Evolutionary conservation across 2,113 vertebrate genomes (phyloP).

Genomic region (Aegithalos caudatus): DNA sequence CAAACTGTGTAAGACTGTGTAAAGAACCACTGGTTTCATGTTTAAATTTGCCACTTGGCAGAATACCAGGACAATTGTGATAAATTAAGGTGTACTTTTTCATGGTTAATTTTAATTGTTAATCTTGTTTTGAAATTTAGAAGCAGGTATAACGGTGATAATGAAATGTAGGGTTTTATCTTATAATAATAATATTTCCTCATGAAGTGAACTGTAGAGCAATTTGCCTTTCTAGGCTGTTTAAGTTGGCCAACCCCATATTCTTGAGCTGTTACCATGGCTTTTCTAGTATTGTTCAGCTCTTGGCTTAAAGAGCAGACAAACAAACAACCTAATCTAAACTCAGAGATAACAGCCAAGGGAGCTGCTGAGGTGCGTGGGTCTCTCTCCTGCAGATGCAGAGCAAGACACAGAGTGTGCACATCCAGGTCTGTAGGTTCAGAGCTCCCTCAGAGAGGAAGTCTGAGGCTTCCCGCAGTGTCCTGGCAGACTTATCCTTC

Average conservation of each 20-base stretch:
- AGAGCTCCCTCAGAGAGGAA: constrained; percentile 30
- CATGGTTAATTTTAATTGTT: background rate
- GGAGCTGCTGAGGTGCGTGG: fast-evolving
- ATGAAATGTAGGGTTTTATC: background rate
- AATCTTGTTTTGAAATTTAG: background rate
- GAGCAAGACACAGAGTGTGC: background rate
- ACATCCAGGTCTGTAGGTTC: background rate
- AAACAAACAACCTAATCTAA: background rate
- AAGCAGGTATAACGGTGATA: background rate
- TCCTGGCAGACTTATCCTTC: constrained; percentile 6
- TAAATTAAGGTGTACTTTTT: background rate
- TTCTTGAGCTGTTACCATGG: background rate
- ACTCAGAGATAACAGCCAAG: background rate
- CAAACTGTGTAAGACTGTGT: background rate
- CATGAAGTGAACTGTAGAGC: background rate
- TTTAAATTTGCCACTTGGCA: background rate
- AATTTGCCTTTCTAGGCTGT: background rate
- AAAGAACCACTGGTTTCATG: background rate
- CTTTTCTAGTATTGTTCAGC: background rate
- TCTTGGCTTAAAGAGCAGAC: background rate
- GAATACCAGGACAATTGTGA: background rate
- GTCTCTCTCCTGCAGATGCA: background rate
- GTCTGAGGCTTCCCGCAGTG: constrained; percentile 3
- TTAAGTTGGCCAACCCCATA: background rate
- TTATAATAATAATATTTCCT: background rate